Percentiles rank a stretch among this genome's conserved stretches.
phyloP scores from a whole-genome alignment of 2,888 invertebrate genomes.

The Phyto melanocephala region DNA sequence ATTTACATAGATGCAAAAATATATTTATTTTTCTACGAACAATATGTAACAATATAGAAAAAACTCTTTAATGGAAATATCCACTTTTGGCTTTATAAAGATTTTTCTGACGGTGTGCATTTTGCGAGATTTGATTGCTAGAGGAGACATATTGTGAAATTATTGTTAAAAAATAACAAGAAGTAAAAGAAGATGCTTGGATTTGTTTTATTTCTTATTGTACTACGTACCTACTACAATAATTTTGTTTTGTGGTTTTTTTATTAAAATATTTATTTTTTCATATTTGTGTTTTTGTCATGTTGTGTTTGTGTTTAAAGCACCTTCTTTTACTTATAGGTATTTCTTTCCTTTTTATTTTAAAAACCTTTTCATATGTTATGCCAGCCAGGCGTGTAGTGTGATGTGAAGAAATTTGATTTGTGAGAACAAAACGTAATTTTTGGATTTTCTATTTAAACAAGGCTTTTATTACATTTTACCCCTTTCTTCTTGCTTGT shows the following conservation, averaged over 20 bases:
- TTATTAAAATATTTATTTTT: background rate
- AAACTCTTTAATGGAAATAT: too few relatives aligned
- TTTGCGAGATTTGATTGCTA: background rate
- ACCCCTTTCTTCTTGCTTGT: background rate
- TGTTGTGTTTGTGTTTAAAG: background rate
- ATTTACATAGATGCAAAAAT: too few relatives aligned
- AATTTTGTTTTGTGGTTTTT: background rate
- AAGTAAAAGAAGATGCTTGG: background rate
- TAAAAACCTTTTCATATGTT: background rate
- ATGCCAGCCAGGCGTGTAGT: too few relatives aligned
- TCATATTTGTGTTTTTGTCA: background rate
- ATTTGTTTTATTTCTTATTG: background rate
- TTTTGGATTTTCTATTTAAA: background rate
- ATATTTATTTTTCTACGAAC: too few relatives aligned
- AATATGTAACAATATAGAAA: too few relatives aligned
- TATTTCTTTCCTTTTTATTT: background rate
- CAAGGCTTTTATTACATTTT: background rate
- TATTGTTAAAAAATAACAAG: background rate
- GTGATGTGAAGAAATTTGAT: background rate
- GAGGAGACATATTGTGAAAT: background rate
- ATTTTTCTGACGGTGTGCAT: too few relatives aligned
- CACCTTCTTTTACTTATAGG: background rate
- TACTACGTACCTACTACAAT: too few relatives aligned
- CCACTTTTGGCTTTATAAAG: too few relatives aligned
- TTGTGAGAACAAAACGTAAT: background rate